phyloP scores from a whole-genome alignment of 2,888 invertebrate genomes.

The Oscheius myriophilus region DNA sequence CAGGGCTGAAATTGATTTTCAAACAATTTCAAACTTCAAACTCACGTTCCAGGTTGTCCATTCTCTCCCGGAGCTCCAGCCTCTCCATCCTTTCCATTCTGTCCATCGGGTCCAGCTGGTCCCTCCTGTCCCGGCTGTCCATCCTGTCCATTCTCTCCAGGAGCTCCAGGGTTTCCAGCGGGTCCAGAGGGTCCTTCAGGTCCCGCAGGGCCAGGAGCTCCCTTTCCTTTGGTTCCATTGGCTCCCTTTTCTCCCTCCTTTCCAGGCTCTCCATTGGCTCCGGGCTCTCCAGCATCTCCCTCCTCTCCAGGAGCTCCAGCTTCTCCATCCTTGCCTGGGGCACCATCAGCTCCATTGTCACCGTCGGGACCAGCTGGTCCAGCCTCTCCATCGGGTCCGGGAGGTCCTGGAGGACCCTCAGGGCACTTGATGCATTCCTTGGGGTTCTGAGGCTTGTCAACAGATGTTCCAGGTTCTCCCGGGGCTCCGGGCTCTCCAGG shows the following conservation, averaged over 20 bases:
- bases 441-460: conserved; percentile 37
- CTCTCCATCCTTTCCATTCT: too few species aligned
- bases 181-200: too few species aligned
- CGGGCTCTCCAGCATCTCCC: conserved; percentile 54
- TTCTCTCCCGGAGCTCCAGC: too few species aligned
- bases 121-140: too few species aligned
- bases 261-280: conserved; percentile 48
- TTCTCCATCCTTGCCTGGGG: conserved; percentile 32
- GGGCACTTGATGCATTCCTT: conserved; percentile 57
- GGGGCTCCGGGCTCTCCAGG: conserved; percentile 54
- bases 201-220: too few species aligned
- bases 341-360: conserved; percentile 47
- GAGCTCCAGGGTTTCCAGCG: too few species aligned
- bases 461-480: conserved; percentile 45
- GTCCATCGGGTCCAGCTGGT: too few species aligned
- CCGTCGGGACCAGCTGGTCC: conserved; percentile 54
- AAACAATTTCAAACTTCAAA: too few species aligned
- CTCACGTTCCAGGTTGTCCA: too few species aligned
- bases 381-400: conserved; percentile 46
- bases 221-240: too few species aligned
- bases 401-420: conserved; percentile 56
- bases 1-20: too few species aligned
- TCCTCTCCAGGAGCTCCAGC: conserved; percentile 49
- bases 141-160: too few species aligned
- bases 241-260: conserved; percentile 4